phyloP scores from a whole-genome alignment of 2,113 vertebrate species.

The Scomber scombrus region DNA sequence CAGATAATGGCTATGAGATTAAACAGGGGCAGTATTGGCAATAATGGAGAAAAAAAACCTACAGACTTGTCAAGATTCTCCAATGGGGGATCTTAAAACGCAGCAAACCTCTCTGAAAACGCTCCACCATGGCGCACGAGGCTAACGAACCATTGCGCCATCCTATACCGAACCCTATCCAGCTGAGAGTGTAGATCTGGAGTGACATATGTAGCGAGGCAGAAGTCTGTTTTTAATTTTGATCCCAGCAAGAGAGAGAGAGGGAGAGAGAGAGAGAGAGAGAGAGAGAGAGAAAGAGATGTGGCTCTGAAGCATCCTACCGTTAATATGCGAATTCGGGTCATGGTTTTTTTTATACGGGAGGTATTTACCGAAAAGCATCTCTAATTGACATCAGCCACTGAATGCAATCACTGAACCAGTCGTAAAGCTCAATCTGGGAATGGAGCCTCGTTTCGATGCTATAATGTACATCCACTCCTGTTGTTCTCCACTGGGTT shows the following conservation, averaged over 20 bases:
- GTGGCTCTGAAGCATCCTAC: conserved; percentile 36
- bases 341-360: conserved; percentile 42
- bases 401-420: conserved; percentile 61
- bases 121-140: not conserved
- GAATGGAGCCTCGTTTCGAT: conserved; percentile 42
- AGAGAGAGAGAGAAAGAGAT: not conserved
- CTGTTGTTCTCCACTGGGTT: conserved; percentile 43
- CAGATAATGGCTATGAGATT: conserved; percentile 1
- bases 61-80: conserved; percentile 16
- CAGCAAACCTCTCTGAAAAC: conserved; percentile 4
- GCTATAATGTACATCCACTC: conserved; percentile 49
- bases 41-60: not conserved
- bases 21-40: not conserved
- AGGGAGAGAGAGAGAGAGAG: too few species aligned
- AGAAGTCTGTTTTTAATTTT: conserved; percentile 63
- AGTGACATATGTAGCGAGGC: conserved; percentile 54
- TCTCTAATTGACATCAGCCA: conserved; percentile 70
- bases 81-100: conserved; percentile 7
- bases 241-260: conserved; percentile 36
- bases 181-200: conserved; percentile 30
- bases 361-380: conserved; percentile 59
- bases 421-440: conserved; percentile 55
- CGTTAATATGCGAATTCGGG: conserved; percentile 50
- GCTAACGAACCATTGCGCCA: conserved; percentile 23
- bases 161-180: conserved; percentile 6